These are phyloP conservation scores for Apotomis turbidana DNA, from an alignment of 2,888 invertebrate genomes.

Conservation along the genomic window DNA sequence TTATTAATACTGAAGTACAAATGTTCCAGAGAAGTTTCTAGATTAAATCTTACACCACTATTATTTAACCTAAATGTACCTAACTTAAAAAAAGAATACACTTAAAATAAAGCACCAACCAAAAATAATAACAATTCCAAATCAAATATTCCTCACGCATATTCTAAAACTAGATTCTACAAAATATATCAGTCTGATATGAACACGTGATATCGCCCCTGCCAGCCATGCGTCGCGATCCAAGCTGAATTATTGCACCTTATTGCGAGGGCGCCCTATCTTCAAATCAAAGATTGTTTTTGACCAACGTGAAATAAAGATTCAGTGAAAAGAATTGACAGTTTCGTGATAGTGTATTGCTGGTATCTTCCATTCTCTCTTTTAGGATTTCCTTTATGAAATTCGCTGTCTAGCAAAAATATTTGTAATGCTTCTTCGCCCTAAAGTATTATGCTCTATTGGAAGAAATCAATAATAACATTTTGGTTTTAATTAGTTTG, in stretches of 20 bases:
- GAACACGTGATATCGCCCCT: constrained; percentile 61
- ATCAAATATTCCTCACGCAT: not conserved
- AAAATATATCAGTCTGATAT: constrained; percentile 50
- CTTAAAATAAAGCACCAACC: too few species aligned
- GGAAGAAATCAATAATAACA: too few species aligned
- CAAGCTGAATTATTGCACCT: constrained; percentile 67
- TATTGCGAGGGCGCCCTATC: constrained; percentile 49
- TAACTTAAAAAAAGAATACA: too few species aligned
- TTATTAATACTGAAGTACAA: too few species aligned
- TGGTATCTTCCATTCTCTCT: not conserved
- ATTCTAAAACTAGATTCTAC: not conserved
- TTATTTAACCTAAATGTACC: too few species aligned
- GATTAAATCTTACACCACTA: too few species aligned
- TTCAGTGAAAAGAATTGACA: not conserved
- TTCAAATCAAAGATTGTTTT: constrained; percentile 1
- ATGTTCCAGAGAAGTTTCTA: too few species aligned
- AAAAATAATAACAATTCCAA: not conserved
- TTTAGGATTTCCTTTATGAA: not conserved
- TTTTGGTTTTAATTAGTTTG: too few species aligned
- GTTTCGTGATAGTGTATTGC: not conserved
- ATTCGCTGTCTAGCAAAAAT: not conserved
- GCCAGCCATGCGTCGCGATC: constrained; percentile 66
- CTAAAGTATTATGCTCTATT: too few species aligned
- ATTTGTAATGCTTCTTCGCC: too few species aligned
- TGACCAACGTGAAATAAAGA: not conserved